A percentile compares a stretch with the other conserved stretches of the same genome.
Evolutionary conservation across 2,113 vertebrate species (phyloP).

Genomic region (Tiliqua scincoides): DNA sequence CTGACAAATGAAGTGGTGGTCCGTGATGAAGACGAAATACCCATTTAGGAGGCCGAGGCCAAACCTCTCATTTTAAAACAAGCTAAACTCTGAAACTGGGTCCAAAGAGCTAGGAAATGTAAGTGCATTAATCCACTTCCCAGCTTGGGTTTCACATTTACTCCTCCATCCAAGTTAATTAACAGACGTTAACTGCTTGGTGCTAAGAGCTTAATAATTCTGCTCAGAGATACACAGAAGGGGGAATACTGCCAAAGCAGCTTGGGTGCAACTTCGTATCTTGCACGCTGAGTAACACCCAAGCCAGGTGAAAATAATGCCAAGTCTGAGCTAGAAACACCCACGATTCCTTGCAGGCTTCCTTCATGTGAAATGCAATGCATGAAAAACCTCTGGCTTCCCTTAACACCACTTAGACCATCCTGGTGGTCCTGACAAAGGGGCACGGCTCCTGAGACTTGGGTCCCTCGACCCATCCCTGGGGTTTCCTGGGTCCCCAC

Average conservation of each 20-base stretch:
- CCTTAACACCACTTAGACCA: not conserved
- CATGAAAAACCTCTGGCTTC: not conserved
- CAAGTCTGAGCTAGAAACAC: not conserved
- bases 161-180: slow-evolving; percentile 57
- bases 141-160: slow-evolving; percentile 3
- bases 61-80: slow-evolving; percentile 34
- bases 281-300: not conserved
- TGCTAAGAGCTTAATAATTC: slow-evolving; percentile 32
- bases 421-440: no score
- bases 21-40: slow-evolving; percentile 70
- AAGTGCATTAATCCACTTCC: slow-evolving; percentile 64
- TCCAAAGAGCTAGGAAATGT: slow-evolving; percentile 35
- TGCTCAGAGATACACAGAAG: not conserved
- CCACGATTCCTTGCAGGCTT: not conserved
- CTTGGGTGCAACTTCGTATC: not conserved
- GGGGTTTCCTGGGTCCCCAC: no score
- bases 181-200: slow-evolving; percentile 39
- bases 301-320: not conserved
- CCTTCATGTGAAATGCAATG: no score
- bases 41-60: slow-evolving; percentile 43
- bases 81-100: slow-evolving; percentile 24
- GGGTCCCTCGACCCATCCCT: no score
- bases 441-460: no score
- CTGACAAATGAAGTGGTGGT: slow-evolving; percentile 67
- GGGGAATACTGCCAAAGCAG: not conserved